Evolutionary conservation across 2,888 invertebrate species (phyloP), one percentile per base, ranked within the genome.

Genomic region (Drosophila glabriapex): DNA sequence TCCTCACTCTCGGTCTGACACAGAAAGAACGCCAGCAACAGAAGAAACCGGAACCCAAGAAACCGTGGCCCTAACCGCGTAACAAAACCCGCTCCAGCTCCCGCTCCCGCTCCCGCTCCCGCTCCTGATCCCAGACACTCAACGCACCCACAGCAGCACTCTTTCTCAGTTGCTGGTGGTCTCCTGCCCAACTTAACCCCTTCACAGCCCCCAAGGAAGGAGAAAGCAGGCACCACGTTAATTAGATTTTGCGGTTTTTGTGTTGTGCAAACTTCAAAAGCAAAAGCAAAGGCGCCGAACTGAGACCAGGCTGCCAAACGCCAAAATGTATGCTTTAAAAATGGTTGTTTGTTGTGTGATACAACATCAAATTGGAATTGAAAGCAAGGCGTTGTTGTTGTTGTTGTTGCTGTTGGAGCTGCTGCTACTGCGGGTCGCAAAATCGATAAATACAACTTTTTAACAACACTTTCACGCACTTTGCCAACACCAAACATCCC

Each of bases 221-320:
- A 85, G 81, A 31, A 6, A 70, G 72, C 71, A 70, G 70, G 77
- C 80, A 68, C 82, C 84, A 80, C 88, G 85, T 85, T 88, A 88
- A 88, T 88, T 88, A 89, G 89, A 88, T 88, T 88, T 88, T 88
- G 88, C 82, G 88, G 88, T 88, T 88, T 88, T 86, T 86, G 46
- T 86, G 88, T 80, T 88, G 87, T 83, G 82, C 80, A 87, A 87
- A 89, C 88, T 89, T 83, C 88, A 85, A 88, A 87, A 87, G 87
- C 82, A 84, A 81, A 60, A 77, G 85, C 77, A 76, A 70, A 67
- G 68, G 66, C 71, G 68, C 67, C 63, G 49, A 65, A 58, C 49
- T 54, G 63, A 64, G 65, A 61, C 66, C 71, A 69, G 68, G 72
- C 78, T 81, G 82, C 82, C 80, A 86, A 84, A 85, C 80, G 85